phyloP scores from a whole-genome alignment of 2,113 vertebrate genomes.

The Podiceps cristatus region DNA sequence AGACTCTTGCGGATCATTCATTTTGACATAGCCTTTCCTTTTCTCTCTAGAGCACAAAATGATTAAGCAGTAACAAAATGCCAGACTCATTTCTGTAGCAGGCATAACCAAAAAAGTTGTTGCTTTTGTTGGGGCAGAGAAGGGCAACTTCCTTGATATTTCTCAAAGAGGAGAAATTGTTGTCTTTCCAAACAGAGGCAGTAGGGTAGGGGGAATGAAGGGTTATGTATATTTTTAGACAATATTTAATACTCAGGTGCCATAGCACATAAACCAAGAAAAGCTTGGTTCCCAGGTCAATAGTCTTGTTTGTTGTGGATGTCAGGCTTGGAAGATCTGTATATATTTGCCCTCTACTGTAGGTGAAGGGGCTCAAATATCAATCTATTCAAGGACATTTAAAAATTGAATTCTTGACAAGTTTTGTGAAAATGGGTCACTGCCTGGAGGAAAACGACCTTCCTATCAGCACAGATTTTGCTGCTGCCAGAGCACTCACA shows the following conservation, averaged over 20 bases:
- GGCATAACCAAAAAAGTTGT: neutral
- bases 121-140: neutral
- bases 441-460: neutral
- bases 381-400: neutral
- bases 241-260: neutral
- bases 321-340: neutral
- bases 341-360: neutral
- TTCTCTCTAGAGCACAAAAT: neutral
- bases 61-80: neutral
- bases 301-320: slow-evolving; percentile 24
- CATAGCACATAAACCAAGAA: neutral
- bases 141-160: neutral
- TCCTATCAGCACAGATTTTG: neutral
- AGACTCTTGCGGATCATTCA: neutral
- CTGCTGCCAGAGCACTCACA: neutral
- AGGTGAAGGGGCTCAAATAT: slow-evolving; percentile 28
- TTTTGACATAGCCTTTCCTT: neutral
- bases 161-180: neutral
- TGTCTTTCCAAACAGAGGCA: neutral
- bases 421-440: neutral
- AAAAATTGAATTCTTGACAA: slow-evolving; percentile 11
- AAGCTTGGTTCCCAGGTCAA: neutral
- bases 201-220: accelerated
- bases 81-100: neutral
- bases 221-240: neutral